Conservation (phyloP, 1,140 invertebrate genomes). For the Platyura marginata region DNA sequence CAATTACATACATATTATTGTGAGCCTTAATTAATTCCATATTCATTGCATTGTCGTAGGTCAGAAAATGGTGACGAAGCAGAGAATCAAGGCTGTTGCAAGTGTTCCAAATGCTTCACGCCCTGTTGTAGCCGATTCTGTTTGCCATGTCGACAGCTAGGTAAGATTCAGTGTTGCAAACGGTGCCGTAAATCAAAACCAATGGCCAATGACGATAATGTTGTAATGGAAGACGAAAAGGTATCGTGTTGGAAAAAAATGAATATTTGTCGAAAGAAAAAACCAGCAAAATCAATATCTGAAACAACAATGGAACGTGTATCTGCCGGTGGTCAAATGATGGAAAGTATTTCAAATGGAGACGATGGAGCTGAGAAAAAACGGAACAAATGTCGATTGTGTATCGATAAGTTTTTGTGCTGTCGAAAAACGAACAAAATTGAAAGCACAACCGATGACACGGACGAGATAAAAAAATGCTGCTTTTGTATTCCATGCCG, state of each 20-base stretch:
- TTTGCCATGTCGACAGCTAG: conserved; percentile 17
- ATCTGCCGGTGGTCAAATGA: background rate
- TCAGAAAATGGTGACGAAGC: conserved; percentile 9
- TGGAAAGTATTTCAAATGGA: conserved; percentile 6
- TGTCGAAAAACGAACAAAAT: conserved; percentile 21
- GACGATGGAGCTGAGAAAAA: conserved; percentile 12
- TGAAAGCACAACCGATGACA: conserved; percentile 12
- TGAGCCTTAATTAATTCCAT: too few relatives aligned
- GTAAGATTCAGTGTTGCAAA: background rate
- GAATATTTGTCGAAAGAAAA: conserved; percentile 12
- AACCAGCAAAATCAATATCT: conserved; percentile 1
- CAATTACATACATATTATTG: too few relatives aligned
- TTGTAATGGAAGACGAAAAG: too few relatives aligned
- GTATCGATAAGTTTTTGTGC: conserved; percentile 19
- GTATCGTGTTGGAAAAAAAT: background rate
- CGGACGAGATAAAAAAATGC: conserved; percentile 16
- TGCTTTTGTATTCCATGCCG: conserved; percentile 22
- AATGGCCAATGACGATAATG: background rate
- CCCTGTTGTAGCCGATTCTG: conserved; percentile 9
- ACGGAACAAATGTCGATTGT: conserved; percentile 14
- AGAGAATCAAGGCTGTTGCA: conserved; percentile 9
- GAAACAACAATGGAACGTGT: background rate
- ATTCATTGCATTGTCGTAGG: background rate
- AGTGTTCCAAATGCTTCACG: conserved; percentile 10
- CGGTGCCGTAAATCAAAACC: background rate